Percentiles rank a stretch among this genome's conserved stretches.
phyloP scores from a whole-genome alignment of 2,113 vertebrate species.

The Paramisgurnus dabryanus region DNA sequence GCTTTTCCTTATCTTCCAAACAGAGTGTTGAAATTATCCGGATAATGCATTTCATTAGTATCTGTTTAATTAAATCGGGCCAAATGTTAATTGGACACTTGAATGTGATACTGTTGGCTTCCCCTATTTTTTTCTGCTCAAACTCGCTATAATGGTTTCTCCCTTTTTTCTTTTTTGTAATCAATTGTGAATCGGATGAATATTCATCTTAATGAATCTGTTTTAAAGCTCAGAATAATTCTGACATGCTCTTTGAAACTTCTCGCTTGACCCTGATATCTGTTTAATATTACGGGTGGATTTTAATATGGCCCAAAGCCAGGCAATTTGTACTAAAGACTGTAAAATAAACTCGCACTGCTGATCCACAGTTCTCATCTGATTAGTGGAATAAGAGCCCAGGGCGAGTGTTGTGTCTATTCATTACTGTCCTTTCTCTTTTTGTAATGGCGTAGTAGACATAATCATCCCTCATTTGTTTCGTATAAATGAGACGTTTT shows the following conservation, averaged over 20 bases:
- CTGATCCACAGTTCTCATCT: slow-evolving; percentile 60
- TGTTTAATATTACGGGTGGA: slow-evolving; percentile 47
- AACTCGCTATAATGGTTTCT: neutral
- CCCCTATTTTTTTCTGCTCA: neutral
- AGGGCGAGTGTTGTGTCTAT: slow-evolving; percentile 58
- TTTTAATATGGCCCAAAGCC: slow-evolving; percentile 43
- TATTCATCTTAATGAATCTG: slow-evolving; percentile 31
- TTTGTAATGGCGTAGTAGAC: slow-evolving; percentile 55
- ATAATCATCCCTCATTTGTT: slow-evolving; percentile 61
- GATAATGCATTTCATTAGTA: neutral
- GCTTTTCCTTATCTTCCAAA: slow-evolving; percentile 31
- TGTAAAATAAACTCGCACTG: slow-evolving; percentile 37
- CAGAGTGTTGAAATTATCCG: slow-evolving; percentile 8
- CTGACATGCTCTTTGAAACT: slow-evolving; percentile 55
- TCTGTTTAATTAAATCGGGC: slow-evolving; percentile 48
- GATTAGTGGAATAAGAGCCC: slow-evolving; percentile 60
- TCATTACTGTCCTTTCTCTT: slow-evolving; percentile 61
- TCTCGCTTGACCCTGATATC: slow-evolving; percentile 42
- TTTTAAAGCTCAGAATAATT: slow-evolving; percentile 18
- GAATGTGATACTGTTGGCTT: slow-evolving; percentile 10
- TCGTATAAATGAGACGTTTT: slow-evolving; percentile 52
- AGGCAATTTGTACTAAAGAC: slow-evolving; percentile 61
- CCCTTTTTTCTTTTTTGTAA: slow-evolving; percentile 23
- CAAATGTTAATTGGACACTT: slow-evolving; percentile 35
- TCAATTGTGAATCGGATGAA: slow-evolving; percentile 11